A percentile compares a stretch with the other conserved stretches of the same genome.
These are phyloP conservation scores for Adoxophyes honmai DNA, from an alignment of 1,140 invertebrate genomes.

Conservation along the genomic window DNA sequence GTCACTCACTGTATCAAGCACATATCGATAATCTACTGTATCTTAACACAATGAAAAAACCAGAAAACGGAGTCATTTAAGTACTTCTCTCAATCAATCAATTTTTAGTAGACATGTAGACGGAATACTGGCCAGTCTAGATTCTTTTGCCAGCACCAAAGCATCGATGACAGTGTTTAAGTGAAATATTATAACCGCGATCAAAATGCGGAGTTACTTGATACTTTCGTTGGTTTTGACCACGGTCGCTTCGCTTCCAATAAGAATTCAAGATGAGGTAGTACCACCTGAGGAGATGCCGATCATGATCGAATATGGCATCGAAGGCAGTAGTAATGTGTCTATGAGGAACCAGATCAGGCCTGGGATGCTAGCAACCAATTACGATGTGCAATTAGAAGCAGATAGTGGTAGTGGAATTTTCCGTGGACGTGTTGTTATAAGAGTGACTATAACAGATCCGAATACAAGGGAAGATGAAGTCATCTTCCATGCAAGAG, in stretches of 20 bases:
- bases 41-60: neutral
- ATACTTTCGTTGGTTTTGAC: neutral
- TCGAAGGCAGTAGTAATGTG: conserved; percentile 6
- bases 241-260: neutral
- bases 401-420: conserved; percentile 25
- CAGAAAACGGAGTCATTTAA: conserved; percentile 2
- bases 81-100: conserved; percentile 1
- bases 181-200: neutral
- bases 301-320: neutral
- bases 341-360: conserved; percentile 35
- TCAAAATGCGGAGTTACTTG: neutral
- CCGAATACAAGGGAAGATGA: conserved; percentile 31
- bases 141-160: neutral
- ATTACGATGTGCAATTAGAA: conserved; percentile 34
- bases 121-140: neutral
- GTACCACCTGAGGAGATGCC: neutral
- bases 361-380: conserved; percentile 39
- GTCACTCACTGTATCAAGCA: neutral
- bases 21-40: neutral
- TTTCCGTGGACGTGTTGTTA: conserved; percentile 31
- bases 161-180: neutral
- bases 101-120: neutral
- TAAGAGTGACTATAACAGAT: conserved; percentile 33
- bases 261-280: neutral
- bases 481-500: conserved; percentile 34